Base-by-base conservation (phyloP, 1,140 invertebrate genomes). In the Octopus bimaculoides region DNA sequence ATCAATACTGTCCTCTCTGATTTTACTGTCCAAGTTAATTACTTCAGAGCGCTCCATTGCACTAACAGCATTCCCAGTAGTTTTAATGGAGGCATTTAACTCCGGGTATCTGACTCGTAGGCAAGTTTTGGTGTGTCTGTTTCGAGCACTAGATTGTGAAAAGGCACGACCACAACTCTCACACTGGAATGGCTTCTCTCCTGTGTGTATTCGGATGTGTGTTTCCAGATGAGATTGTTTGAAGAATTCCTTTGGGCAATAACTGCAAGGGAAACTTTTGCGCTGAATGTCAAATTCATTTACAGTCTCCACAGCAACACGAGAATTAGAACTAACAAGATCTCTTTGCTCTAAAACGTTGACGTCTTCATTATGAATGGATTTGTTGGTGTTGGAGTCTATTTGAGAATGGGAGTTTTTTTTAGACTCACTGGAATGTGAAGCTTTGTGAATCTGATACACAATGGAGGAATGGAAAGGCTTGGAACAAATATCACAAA, bases 121-220 rank as follows among this genome's bases (percentile, higher is more conserved):
- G 66, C 66, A 71, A 17, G 66, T 71, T 14, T 71, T 71, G 5
- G 5, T 9, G 26, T 80, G 79, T 5, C 71, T 77, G n/a, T 80
- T 52, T 4, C 77, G 76, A n/a, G 26, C 52, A 53, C 79, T 53
- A 4, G 54, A 69, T 52, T 53, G 26, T 0, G 52, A 52, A 73
- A 77, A 80, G 9, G 79, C 5, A 20, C 66, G 66, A 1, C 77
- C 79, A 71, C 79, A 80, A 56, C 17, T 14, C 10, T 80, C 52
- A 41, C 79, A 80, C 52, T n/a, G 12, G 52, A 54, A 80, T 5
- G 79, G 79, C 12, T 77, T 77, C n/a, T 71, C 20, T 1, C 76
- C 76, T 6, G 76, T 69, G 66, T 80, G 79, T 10, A 26, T 77
- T n/a, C 79, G 55, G 61, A 80, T 77, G 66, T 80, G 79, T 26